Base-by-base conservation (phyloP, 2,888 invertebrate species). In the Lucinisca nassula region DNA sequence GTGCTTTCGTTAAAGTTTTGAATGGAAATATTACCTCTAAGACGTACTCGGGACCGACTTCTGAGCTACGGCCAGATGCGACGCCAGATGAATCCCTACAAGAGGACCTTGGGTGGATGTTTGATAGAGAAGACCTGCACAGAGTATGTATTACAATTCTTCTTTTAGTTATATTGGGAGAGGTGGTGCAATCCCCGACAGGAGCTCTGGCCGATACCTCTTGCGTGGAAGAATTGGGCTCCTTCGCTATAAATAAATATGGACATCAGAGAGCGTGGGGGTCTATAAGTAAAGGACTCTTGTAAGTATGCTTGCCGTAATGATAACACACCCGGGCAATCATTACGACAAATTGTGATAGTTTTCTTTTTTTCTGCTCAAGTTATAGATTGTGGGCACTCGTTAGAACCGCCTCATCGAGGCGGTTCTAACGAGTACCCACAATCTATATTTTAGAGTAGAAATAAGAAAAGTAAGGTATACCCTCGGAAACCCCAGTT, bases 31-130 rank as follows among this genome's bases (percentile, higher is more conserved):
- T 30, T 14, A 32, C n/a, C 0, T 10, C 1, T 58, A 10, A 14
- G 17, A n/a, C 17, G 1, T n/a, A 32, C 21, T 10, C 27, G 35
- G 27, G 21, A 0, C 24, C 55, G 27, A 1, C 17, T 27, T 8
- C 37, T 8, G 27, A 76, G 12, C 30, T 80, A 4, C 32, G 82
- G 37, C 55, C 82, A 0, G 89, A 82, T 30, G 61, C 75, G 0
- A 70, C 82, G 3, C 67, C 90, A 12, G 58, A 84, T n/a, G 80
- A 89, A n/a, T 90, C 85, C 38, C 81, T 92, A 3, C 75, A 90
- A 76, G 90, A 92, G 73, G 90, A 88, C 32, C 85, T 91, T 49
- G 92, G 89, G n/a, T 92, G 92, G 92, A 90, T 92, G 89, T 91
- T 87, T 49, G 83, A 86, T 30, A 17, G 58, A 14, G 24, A 35